Evolutionary conservation across 2,888 invertebrate genomes (phyloP).

Genomic region (Myathropa florea): DNA sequence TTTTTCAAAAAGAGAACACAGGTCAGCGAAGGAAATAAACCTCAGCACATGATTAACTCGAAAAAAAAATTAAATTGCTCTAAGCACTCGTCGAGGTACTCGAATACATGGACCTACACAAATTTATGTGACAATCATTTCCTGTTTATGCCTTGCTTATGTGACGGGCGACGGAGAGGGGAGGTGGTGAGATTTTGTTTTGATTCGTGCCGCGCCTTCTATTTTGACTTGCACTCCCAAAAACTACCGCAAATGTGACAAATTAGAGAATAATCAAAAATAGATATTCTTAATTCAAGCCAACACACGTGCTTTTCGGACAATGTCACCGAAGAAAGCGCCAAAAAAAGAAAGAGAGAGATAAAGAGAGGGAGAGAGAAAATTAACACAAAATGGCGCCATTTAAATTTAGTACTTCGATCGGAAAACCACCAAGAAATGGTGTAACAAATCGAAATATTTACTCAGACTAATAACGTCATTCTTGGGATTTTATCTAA

Average conservation of each 20-base stretch:
- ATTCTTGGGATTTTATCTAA: neutral
- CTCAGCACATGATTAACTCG: neutral
- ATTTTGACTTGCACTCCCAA: slow-evolving; percentile 38
- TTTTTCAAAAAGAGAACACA: neutral
- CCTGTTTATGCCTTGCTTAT: neutral
- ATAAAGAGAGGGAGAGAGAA: neutral
- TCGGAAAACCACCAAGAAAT: slow-evolving; percentile 4
- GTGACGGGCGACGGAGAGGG: neutral
- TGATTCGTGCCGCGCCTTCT: slow-evolving; percentile 31
- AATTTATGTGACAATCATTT: neutral
- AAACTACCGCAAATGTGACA: slow-evolving; percentile 41
- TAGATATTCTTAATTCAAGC: neutral
- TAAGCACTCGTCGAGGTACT: no score
- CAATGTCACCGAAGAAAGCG: slow-evolving; percentile 14
- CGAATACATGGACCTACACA: no score
- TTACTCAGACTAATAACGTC: neutral
- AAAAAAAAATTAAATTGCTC: no score
- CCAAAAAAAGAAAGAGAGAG: neutral
- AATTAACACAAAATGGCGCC: slow-evolving; percentile 27
- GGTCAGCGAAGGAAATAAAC: neutral
- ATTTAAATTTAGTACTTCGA: slow-evolving; percentile 10
- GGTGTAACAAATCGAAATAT: neutral
- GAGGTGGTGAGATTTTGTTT: neutral
- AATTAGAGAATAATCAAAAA: slow-evolving; percentile 11
- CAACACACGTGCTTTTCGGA: slow-evolving; percentile 7